A percentile compares a stretch with the other conserved stretches of the same genome.
Evolutionary conservation across 1,140 invertebrate genomes (phyloP).

Genomic region (Pinna nobilis): DNA sequence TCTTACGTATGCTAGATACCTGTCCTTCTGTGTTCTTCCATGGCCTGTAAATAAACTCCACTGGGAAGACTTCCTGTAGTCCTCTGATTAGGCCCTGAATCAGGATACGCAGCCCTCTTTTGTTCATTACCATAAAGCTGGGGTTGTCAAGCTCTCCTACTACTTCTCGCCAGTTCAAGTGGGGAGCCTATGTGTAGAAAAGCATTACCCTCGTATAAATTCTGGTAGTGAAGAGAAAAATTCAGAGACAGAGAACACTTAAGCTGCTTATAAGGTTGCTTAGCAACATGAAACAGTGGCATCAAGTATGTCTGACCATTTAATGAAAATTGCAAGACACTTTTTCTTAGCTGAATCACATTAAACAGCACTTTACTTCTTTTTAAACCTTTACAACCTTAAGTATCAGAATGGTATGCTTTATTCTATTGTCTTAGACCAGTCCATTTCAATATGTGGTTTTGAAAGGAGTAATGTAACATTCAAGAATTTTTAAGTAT

Average conservation of each 20-base stretch:
- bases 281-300: too few relatives aligned
- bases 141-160: constrained; percentile 92
- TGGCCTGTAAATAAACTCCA: constrained; percentile 90
- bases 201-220: too few relatives aligned
- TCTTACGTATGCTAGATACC: constrained; percentile 82
- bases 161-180: constrained; percentile 93
- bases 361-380: neutral
- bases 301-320: too few relatives aligned
- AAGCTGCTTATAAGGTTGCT: too few relatives aligned
- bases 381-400: too few relatives aligned
- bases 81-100: constrained; percentile 87
- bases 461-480: neutral
- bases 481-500: too few relatives aligned
- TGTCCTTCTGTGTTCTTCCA: constrained; percentile 95
- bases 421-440: too few relatives aligned
- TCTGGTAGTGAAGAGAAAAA: too few relatives aligned
- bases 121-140: constrained; percentile 91
- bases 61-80: constrained; percentile 83
- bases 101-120: constrained; percentile 87
- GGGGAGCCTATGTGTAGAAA: constrained; percentile 61
- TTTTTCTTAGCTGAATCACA: too few relatives aligned
- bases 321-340: too few relatives aligned
- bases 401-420: too few relatives aligned
- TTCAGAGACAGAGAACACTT: too few relatives aligned
- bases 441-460: neutral